These are phyloP conservation scores for Tachina fera DNA, from an alignment of 2,888 invertebrate genomes.

Conservation along the genomic window DNA sequence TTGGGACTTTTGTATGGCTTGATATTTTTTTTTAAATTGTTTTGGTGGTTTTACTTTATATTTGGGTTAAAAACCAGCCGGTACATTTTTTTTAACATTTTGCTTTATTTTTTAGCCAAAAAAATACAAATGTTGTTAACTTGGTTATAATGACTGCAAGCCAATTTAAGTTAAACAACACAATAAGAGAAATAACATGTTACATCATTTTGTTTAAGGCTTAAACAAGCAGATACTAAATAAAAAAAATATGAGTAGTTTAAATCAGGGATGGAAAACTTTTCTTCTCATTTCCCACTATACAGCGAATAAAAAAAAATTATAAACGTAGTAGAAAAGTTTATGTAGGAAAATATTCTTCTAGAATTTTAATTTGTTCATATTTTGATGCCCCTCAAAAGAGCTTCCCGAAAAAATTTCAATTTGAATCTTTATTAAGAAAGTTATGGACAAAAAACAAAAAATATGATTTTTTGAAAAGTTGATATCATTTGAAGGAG, in stretches of 20 bases:
- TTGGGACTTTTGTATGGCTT: conserved; percentile 16
- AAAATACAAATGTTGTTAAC: conserved; percentile 32
- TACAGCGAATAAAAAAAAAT: no score
- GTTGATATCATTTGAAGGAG: no score
- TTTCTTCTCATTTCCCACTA: no score
- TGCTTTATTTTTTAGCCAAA: conserved; percentile 26
- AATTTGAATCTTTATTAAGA: no score
- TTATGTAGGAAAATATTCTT: no score
- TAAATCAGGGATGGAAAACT: no score
- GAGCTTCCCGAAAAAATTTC: no score
- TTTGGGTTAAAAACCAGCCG: conserved; percentile 58
- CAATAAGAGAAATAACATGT: conserved; percentile 26
- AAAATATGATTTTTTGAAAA: no score
- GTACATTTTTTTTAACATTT: neutral
- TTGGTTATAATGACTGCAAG: conserved; percentile 39
- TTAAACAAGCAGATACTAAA: neutral
- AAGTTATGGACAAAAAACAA: no score
- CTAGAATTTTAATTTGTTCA: no score
- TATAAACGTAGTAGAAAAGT: no score
- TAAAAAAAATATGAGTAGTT: neutral
- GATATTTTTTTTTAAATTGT: neutral
- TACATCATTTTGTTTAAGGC: conserved; percentile 45
- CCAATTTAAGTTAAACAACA: conserved; percentile 48
- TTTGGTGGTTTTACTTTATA: conserved; percentile 24
- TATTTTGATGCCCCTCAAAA: no score